phyloP scores from a whole-genome alignment of 2,797 vertebrate genomes.

The Hypotaenidia okinawae region DNA sequence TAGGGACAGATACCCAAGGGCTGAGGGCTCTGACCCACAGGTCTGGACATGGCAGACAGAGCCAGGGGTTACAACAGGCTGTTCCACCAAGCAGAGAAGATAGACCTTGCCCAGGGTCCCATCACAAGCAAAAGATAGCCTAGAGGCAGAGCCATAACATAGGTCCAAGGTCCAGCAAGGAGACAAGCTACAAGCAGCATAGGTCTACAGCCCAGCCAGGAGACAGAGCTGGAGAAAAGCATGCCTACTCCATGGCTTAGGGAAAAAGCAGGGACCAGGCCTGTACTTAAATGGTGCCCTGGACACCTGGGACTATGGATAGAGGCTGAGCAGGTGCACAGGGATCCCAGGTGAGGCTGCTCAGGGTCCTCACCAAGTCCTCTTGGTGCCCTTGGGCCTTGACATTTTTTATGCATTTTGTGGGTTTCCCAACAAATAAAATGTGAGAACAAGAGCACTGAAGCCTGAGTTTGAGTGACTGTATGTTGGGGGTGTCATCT shows the following conservation, averaged over 20 bases:
- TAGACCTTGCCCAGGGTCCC: accelerated
- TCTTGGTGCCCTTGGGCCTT: not conserved
- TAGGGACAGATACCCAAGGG: not conserved
- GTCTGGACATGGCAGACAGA: not conserved
- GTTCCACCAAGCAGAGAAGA: not conserved
- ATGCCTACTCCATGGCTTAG: accelerated
- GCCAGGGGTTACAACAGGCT: accelerated
- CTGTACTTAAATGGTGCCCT: not conserved
- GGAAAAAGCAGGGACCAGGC: accelerated
- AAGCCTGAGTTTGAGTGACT: not conserved
- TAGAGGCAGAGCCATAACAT: not conserved
- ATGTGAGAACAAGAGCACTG: accelerated
- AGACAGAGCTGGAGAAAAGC: accelerated
- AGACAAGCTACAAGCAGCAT: not conserved
- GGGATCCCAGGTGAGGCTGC: too few species aligned
- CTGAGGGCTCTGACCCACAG: too few species aligned
- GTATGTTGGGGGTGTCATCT: not conserved
- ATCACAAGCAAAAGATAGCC: not conserved
- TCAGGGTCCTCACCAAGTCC: too few species aligned
- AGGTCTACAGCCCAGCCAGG: accelerated
- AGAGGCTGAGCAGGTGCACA: not conserved
- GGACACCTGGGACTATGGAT: not conserved
- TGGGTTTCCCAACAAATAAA: not conserved
- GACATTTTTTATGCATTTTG: not conserved
- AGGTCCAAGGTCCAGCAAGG: not conserved